Evolutionary conservation across 2,888 invertebrate genomes (phyloP).

Genomic region (Mythimna ferrago): DNA sequence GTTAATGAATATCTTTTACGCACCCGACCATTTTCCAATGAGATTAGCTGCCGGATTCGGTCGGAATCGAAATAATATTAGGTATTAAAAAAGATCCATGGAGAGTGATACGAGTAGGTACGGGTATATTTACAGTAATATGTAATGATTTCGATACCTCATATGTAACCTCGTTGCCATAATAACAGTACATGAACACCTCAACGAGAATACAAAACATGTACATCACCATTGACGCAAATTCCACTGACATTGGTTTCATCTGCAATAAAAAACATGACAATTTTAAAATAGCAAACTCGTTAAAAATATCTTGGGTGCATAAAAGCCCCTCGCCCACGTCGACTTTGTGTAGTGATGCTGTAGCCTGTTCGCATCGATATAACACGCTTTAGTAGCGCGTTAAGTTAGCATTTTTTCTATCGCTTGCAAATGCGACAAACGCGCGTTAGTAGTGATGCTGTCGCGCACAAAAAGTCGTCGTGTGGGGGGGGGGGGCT

Average conservation of each 20-base stretch:
- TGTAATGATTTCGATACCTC: conserved; percentile 21
- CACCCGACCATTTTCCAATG: background rate
- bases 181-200: conserved; percentile 77
- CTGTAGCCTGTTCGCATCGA: too few relatives aligned
- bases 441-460: too few relatives aligned
- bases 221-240: conserved; percentile 77
- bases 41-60: background rate
- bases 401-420: too few relatives aligned
- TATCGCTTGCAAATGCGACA: too few relatives aligned
- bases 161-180: conserved; percentile 75
- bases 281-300: background rate
- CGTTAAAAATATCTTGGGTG: too few relatives aligned
- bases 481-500: too few relatives aligned
- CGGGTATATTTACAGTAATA: background rate
- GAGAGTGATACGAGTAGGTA: too few relatives aligned
- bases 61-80: background rate
- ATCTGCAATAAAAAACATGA: conserved; percentile 51
- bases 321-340: too few relatives aligned
- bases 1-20: background rate
- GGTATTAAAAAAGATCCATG: background rate
- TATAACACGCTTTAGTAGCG: too few relatives aligned
- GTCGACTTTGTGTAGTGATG: too few relatives aligned
- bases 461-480: too few relatives aligned
- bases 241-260: conserved; percentile 72
- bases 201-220: conserved; percentile 76